Base-by-base conservation (phyloP, 2,113 vertebrate genomes). In the Burhinus oedicnemus region DNA sequence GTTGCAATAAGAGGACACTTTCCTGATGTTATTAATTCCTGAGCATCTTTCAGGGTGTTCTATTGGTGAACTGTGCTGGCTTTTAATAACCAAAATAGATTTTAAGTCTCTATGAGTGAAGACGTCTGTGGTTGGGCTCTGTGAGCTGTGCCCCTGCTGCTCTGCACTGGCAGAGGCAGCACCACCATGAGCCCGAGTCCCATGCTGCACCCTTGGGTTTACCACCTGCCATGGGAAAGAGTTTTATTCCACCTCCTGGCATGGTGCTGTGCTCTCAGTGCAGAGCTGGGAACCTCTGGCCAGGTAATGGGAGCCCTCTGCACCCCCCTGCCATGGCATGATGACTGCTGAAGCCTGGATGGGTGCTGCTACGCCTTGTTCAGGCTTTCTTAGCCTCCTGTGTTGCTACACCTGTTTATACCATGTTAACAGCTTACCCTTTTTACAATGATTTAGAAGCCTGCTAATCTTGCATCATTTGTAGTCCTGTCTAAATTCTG, bases 401-500 rank as follows among this genome's bases (percentile, higher is more conserved):
- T 57, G 70, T 61, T 3, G 2, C 55, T 88, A 13, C 61, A 49
- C 36, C 25, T 71, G 7, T 89, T 94, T 34, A 45, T 30, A 62
- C 20, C 9, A 1, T 65, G 32, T 81, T 84, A 87, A 69, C 40
- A 77, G 44, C 64, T 91, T 84, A 42, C 44, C 49, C 68, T 64
- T 84, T 38, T 14, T 15, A 22, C 16, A 64, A 81, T 15, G 64
- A 89, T 58, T 77, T 94, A 40, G 76, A 91, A 74, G 64, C 68
- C 36, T 52, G 68, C 49, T 81, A 93, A 87, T 91, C 84, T 87
- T 74, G 29, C 58, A 49, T 89, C 93, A 61, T 91, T 95, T 95
- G 72, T 66, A 78, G 84, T 65, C 64, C 74, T 87, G 88, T 91
- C 82, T 93, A 57, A 89, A 81, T 84, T 91, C 84, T 84, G 81